Conservation (phyloP, 2,113 vertebrate species). For the Hydrochoerus hydrochaeris region DNA sequence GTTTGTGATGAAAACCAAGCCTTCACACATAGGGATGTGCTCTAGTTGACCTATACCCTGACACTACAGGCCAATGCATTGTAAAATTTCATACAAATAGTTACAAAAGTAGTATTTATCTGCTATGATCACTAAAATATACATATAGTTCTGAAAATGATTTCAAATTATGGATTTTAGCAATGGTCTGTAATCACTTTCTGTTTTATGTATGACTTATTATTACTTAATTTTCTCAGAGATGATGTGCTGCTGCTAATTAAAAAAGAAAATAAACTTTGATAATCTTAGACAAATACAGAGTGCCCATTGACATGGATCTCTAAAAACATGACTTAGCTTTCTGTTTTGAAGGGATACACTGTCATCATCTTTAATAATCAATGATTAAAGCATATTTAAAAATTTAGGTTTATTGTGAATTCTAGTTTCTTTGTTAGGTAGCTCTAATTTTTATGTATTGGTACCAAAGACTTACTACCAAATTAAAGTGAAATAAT, state of each 20-base stretch:
- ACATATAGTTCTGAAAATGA: background rate
- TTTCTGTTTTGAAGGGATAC: background rate
- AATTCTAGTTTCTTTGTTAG: slow-evolving; percentile 20
- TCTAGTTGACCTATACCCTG: background rate
- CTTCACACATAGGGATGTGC: background rate
- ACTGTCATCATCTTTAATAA: background rate
- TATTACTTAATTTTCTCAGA: background rate
- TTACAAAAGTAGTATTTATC: slow-evolving; percentile 23
- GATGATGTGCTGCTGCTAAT: background rate
- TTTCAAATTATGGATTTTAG: background rate
- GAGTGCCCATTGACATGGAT: background rate
- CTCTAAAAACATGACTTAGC: background rate
- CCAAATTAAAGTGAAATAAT: slow-evolving; percentile 16
- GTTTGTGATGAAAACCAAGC: background rate
- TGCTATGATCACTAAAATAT: slow-evolving; percentile 25
- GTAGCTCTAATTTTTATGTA: slow-evolving; percentile 33
- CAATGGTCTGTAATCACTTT: background rate
- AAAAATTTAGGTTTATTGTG: background rate
- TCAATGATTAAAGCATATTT: background rate
- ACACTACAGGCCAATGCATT: background rate
- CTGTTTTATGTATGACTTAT: background rate
- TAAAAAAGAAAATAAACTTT: background rate
- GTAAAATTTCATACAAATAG: background rate
- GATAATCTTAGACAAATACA: background rate
- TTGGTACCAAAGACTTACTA: background rate